Evolutionary conservation across 2,888 invertebrate species (phyloP).

Genomic region (Drosophila nr. perissopoda): DNA sequence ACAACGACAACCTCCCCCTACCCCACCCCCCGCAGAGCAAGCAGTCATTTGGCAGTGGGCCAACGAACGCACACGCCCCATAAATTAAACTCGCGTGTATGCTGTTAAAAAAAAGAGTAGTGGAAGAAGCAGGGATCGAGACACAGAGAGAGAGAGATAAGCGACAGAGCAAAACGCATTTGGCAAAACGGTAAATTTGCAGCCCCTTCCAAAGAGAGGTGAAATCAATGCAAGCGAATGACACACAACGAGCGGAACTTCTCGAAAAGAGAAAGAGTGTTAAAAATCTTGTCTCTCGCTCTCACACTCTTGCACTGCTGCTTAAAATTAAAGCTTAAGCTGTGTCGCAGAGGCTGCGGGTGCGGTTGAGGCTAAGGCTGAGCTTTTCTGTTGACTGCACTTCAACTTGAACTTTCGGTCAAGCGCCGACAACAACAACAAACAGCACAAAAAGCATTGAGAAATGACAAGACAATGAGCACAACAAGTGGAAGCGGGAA

Average conservation of each 20-base stretch:
- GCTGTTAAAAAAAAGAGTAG: conserved; percentile 3
- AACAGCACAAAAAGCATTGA: conserved; percentile 45
- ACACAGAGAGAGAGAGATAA: conserved; percentile 34
- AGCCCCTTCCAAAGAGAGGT: conserved; percentile 23
- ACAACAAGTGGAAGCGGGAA: conserved; percentile 28
- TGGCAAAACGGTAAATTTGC: conserved; percentile 67
- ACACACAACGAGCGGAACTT: conserved; percentile 40
- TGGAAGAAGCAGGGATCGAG: conserved; percentile 10
- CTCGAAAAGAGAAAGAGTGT: conserved; percentile 14
- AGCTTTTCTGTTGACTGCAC: conserved; percentile 64
- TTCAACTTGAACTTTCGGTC: conserved; percentile 74
- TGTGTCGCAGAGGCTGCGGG: conserved; percentile 15
- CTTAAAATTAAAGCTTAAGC: conserved; percentile 7
- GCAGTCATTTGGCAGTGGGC: conserved; percentile 62
- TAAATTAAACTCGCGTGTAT: conserved; percentile 70
- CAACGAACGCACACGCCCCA: conserved; percentile 68
- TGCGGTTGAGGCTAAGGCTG: conserved; percentile 22
- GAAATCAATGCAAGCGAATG: conserved; percentile 72
- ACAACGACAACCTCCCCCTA: conserved; percentile 2
- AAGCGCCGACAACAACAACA: conserved; percentile 34
- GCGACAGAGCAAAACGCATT: conserved; percentile 61
- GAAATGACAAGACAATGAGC: conserved; percentile 71
- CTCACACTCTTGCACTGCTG: neutral
- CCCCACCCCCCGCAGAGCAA: neutral
- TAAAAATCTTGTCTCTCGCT: conserved; percentile 15